Conservation (phyloP, 2,797 vertebrate species). For the Hipposideros larvatus region DNA sequence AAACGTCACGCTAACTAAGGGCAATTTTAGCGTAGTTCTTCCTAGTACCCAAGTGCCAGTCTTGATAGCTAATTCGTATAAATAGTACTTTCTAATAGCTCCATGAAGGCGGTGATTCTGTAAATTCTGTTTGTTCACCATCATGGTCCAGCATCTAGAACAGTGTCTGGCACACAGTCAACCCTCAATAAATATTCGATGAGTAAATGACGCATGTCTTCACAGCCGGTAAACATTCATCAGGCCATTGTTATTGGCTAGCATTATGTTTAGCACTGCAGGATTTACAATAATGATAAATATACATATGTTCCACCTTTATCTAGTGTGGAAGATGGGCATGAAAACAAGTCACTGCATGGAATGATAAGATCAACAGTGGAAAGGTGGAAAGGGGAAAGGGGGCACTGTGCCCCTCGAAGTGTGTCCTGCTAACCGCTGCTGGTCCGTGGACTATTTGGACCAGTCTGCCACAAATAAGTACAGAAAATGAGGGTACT, state of each 20-base stretch:
- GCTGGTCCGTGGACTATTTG: neutral
- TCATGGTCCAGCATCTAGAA: neutral
- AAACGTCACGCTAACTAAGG: slow-evolving; percentile 5
- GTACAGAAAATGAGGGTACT: neutral
- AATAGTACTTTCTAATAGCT: slow-evolving; percentile 23
- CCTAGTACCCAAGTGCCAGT: neutral
- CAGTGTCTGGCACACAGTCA: neutral
- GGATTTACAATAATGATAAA: neutral
- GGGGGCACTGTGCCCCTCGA: neutral
- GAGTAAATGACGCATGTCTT: neutral
- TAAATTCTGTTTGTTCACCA: neutral
- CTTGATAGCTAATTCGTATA: neutral
- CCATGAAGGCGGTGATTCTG: neutral
- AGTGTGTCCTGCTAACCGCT: neutral
- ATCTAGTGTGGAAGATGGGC: neutral
- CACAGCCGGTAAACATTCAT: neutral
- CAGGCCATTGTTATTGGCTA: neutral
- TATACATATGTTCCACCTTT: neutral
- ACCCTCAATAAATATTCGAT: neutral
- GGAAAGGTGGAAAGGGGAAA: neutral
- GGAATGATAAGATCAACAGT: neutral
- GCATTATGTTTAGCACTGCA: neutral
- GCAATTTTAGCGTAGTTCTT: neutral
- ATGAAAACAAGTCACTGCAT: neutral
- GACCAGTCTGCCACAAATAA: neutral